phyloP scores from a whole-genome alignment of 2,797 vertebrate species.

The Thamnophis elegans region DNA sequence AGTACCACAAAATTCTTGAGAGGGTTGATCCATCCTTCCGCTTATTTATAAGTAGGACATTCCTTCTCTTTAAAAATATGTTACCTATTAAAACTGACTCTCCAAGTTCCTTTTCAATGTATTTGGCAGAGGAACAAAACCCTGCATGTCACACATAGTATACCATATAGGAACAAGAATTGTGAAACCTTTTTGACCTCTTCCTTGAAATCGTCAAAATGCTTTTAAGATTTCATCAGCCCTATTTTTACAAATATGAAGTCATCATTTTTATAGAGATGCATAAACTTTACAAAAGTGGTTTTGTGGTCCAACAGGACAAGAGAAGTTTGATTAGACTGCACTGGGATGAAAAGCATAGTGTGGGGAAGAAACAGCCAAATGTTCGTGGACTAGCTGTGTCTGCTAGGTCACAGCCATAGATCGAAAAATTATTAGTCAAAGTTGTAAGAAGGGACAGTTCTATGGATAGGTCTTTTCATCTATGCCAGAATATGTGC shows the following conservation, averaged over 20 bases:
- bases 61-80: constrained; percentile 25
- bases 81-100: constrained; percentile 6
- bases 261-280: constrained; percentile 1
- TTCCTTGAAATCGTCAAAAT: neutral
- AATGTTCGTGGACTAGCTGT: neutral
- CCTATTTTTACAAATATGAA: constrained; percentile 11
- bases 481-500: neutral
- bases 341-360: neutral
- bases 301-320: constrained; percentile 17
- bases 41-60: constrained; percentile 25
- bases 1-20: constrained; percentile 14
- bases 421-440: neutral
- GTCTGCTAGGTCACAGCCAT: neutral
- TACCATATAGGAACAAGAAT: constrained; percentile 13
- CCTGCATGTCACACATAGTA: neutral
- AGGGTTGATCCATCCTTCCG: constrained; percentile 10
- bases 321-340: neutral
- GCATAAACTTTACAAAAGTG: constrained; percentile 20
- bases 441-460: neutral
- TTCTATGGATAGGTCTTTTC: neutral
- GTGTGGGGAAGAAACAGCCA: constrained; percentile 3
- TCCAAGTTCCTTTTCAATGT: constrained; percentile 11
- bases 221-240: neutral
- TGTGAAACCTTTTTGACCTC: constrained; percentile 9
- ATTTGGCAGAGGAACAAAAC: constrained; percentile 25